phyloP scores from a whole-genome alignment of 2,888 invertebrate species.

The Schizaphis graminum region DNA sequence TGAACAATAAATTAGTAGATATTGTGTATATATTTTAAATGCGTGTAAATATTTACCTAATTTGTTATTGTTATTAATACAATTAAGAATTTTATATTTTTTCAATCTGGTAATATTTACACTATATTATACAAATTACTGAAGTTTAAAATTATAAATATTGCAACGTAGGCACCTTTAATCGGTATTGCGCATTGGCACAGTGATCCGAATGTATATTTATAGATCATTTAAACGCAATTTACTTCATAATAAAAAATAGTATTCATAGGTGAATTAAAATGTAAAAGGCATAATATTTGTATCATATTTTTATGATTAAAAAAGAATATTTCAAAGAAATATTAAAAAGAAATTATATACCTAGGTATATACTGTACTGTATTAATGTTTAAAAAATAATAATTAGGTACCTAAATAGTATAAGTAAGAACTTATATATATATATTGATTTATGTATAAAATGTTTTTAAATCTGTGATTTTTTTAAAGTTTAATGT shows the following conservation, averaged over 20 bases:
- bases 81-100: neutral
- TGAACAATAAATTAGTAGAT: neutral
- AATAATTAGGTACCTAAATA: neutral
- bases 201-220: slow-evolving; percentile 42
- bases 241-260: slow-evolving; percentile 16
- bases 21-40: neutral
- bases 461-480: neutral
- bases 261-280: neutral
- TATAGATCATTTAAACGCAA: slow-evolving; percentile 41
- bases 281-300: neutral
- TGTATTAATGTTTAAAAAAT: neutral
- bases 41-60: neutral
- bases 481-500: neutral
- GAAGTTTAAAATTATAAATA: neutral
- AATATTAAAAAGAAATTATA: neutral
- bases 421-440: neutral
- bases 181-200: slow-evolving; percentile 35
- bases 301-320: neutral
- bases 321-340: neutral
- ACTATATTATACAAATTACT: neutral
- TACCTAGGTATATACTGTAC: neutral
- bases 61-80: neutral
- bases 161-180: slow-evolving; percentile 15
- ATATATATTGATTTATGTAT: neutral
- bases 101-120: neutral